Evolutionary conservation across 2,797 vertebrate genomes (phyloP).

Genomic region (Danionella dracula): DNA sequence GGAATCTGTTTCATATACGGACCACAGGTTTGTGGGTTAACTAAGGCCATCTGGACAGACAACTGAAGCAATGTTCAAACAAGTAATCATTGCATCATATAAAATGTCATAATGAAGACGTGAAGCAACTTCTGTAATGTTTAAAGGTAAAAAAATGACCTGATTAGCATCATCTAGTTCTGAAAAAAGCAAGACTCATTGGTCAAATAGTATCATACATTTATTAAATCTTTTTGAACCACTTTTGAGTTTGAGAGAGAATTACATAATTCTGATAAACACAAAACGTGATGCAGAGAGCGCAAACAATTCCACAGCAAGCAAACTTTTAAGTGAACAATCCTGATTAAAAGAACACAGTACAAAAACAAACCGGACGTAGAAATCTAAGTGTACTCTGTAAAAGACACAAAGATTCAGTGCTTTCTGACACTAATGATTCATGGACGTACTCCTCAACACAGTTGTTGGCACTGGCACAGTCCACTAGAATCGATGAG

Average conservation of each 20-base stretch:
- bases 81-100: not conserved
- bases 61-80: constrained; percentile 18
- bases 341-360: not conserved
- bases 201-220: not conserved
- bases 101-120: not conserved
- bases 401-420: constrained; percentile 20
- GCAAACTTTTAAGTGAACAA: not conserved
- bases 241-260: not conserved
- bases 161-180: no score
- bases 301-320: constrained; percentile 22
- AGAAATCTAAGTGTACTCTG: not conserved
- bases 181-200: not conserved
- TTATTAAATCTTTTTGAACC: constrained; percentile 22
- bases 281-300: constrained; percentile 9
- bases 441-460: not conserved
- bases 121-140: not conserved
- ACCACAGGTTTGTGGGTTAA: not conserved
- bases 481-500: not conserved
- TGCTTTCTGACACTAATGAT: not conserved
- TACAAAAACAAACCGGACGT: constrained; percentile 14
- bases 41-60: not conserved
- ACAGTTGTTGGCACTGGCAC: constrained; percentile 21
- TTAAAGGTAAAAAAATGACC: no score
- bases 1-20: no score
- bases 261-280: not conserved